phyloP scores from a whole-genome alignment of 1,140 invertebrate genomes.

The Apis mellifera region DNA sequence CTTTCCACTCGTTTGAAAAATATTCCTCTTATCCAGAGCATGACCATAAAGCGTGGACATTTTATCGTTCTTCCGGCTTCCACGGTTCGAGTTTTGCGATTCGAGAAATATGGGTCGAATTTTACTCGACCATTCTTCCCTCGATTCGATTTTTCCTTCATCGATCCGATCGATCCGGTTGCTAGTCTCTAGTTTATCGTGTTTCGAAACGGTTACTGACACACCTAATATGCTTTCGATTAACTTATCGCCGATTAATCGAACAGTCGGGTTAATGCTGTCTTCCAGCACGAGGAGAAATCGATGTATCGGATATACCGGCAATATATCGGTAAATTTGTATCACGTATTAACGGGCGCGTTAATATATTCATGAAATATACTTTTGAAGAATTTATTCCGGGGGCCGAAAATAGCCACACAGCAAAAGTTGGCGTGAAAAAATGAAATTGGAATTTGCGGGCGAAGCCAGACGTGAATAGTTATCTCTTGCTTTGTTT shows the following conservation, averaged over 20 bases:
- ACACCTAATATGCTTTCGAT: neutral
- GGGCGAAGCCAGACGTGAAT: no score
- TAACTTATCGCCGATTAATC: neutral
- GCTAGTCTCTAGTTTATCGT: neutral
- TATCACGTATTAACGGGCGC: no score
- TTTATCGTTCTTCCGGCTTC: neutral
- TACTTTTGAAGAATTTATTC: no score
- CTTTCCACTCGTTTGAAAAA: neutral
- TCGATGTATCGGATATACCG: no score
- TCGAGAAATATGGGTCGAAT: neutral
- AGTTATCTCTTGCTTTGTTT: no score
- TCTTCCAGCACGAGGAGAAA: no score
- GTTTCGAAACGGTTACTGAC: constrained; percentile 6
- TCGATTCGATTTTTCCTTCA: neutral
- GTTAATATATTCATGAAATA: no score
- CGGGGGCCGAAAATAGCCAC: no score
- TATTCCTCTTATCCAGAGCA: neutral
- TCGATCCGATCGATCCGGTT: neutral
- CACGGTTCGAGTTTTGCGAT: neutral
- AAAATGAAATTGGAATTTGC: no score
- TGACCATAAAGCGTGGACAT: neutral
- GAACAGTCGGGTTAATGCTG: neutral
- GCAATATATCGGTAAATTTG: no score
- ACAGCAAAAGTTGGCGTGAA: no score
- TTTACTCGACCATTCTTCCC: neutral